Base-by-base conservation (phyloP, 2,888 invertebrate genomes). In the Eugnorisma glareosa region DNA sequence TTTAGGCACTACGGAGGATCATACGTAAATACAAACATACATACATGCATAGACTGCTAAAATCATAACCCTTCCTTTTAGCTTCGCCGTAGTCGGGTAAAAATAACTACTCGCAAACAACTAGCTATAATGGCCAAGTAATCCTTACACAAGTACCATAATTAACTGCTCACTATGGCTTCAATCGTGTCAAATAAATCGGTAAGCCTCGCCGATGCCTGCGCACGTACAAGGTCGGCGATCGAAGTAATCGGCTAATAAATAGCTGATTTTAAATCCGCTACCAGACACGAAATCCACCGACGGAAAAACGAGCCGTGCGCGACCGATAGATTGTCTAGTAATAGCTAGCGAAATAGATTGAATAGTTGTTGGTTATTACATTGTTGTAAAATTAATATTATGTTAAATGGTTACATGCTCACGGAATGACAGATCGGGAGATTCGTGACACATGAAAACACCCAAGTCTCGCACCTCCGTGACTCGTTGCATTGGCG, bases 131-230 rank as follows among this genome's bases (percentile, higher is more conserved):
- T 64, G 24, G 24, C 48, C 18, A 48, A 31, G 7, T 64, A 78
- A 64, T 78, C 76, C 63, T 7, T 6, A 77, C 35, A n/a, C 35
- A 57, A 63, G 45, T 77, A 67, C 67, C 18, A 35, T 68, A 64
- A 54, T 57, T 51, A 66, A 45, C 24, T 45, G 6, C 28, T 10
- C 15, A 37, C 31, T 81, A 81, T 37, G 85, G 85, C 85, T 82
- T 82, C 82, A 45, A 40, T 84, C 81, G 57, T 28, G 59, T 45
- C 54, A 21, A 67, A 75, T 82, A 73, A 80, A 81, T 81, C 51
- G 37, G 61, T 59, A 71, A 59, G 21, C 81, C 68, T 73, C 37
- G 21, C 24, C 73, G 51, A 73, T 73, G 81, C 73, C 59, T 43
- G 79, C 54, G 64, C 37, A 37, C 21, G 45, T 43, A 59, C 67